phyloP scores from a whole-genome alignment of 2,888 invertebrate genomes.

The Cheilosia soror region DNA sequence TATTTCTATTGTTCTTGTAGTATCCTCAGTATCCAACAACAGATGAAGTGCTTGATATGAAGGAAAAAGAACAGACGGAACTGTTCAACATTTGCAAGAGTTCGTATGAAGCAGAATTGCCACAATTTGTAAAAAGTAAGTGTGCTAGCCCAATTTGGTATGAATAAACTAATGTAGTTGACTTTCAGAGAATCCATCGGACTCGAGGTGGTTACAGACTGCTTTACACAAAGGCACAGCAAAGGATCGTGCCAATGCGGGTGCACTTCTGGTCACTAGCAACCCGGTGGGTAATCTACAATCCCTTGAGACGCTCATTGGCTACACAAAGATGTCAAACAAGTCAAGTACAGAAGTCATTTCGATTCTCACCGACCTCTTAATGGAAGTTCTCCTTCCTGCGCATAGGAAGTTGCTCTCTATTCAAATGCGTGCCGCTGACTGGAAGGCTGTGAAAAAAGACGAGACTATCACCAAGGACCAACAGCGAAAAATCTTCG shows the following conservation, averaged over 20 bases:
- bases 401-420: constrained; percentile 81
- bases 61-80: constrained; percentile 82
- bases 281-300: constrained; percentile 83
- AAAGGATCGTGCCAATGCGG: constrained; percentile 83
- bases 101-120: constrained; percentile 80
- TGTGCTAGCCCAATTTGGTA: background rate
- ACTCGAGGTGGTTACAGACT: constrained; percentile 83
- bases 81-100: constrained; percentile 81
- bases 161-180: background rate
- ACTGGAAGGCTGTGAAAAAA: constrained; percentile 82
- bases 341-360: constrained; percentile 82
- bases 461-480: constrained; percentile 84
- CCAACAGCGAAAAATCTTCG: constrained; percentile 87
- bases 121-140: constrained; percentile 80
- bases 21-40: constrained; percentile 80
- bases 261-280: constrained; percentile 82
- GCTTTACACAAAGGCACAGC: constrained; percentile 83
- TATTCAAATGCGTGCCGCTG: constrained; percentile 81
- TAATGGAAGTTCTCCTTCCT: constrained; percentile 82
- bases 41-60: constrained; percentile 81
- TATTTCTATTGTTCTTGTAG: constrained; percentile 71
- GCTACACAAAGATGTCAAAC: constrained; percentile 82
- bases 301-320: constrained; percentile 81
- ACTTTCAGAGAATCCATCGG: constrained; percentile 81
- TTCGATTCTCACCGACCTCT: constrained; percentile 80